phyloP scores from a whole-genome alignment of 2,797 vertebrate genomes.

The Euthynnus affinis region DNA sequence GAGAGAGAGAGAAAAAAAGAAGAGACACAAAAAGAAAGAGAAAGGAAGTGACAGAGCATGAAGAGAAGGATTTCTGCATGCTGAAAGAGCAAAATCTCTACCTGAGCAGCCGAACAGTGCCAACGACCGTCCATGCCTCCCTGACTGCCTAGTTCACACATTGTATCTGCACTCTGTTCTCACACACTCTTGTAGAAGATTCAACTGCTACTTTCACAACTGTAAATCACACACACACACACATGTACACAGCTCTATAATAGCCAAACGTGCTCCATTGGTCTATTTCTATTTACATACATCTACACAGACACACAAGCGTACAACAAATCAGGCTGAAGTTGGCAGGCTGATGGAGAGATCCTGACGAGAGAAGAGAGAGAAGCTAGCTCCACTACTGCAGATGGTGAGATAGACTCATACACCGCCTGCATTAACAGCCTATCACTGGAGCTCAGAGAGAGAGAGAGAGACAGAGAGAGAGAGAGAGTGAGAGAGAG shows the following conservation, averaged over 20 bases:
- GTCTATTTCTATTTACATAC: slow-evolving; percentile 57
- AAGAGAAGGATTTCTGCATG: slow-evolving; percentile 62
- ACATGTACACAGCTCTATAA: slow-evolving; percentile 60
- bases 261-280: slow-evolving; percentile 61
- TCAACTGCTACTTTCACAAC: slow-evolving; percentile 74
- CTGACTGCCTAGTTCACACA: slow-evolving; percentile 85
- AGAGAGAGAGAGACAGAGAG: slow-evolving; percentile 56
- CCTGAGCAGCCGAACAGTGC: slow-evolving; percentile 86
- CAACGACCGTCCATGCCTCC: slow-evolving; percentile 83
- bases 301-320: slow-evolving; percentile 51
- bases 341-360: slow-evolving; percentile 77
- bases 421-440: slow-evolving; percentile 82
- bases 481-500: slow-evolving; percentile 42
- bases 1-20: slow-evolving; percentile 4
- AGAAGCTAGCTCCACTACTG: slow-evolving; percentile 81
- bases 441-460: slow-evolving; percentile 82
- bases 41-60: slow-evolving; percentile 11
- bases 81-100: slow-evolving; percentile 77
- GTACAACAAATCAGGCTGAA: slow-evolving; percentile 59
- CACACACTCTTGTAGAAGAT: slow-evolving; percentile 67
- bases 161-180: slow-evolving; percentile 69
- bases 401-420: slow-evolving; percentile 85
- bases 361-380: slow-evolving; percentile 76
- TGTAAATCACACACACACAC: slow-evolving; percentile 60
- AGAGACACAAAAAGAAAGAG: slow-evolving; percentile 15